Evolutionary conservation across 2,797 vertebrate genomes (phyloP), one percentile per base, ranked within the genome.

Genomic region (Ataeniobius toweri): DNA sequence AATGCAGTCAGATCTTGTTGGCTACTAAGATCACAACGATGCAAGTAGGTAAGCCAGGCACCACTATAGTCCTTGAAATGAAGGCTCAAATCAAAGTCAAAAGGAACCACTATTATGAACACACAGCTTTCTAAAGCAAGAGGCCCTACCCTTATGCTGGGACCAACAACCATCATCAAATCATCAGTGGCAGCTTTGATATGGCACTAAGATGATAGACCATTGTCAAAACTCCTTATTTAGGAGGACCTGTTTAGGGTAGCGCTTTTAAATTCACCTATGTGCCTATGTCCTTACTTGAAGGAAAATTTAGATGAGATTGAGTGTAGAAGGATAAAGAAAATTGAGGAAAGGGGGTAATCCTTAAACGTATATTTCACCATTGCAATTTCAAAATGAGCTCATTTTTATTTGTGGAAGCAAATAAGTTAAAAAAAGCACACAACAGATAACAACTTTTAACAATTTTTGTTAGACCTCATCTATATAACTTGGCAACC

Each of bases 111-210:
- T 89, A 86, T 90, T 88, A 87, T 84, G 55, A 79, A 85, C 78
- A 88, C 80, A 77, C 80, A 75, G 48, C 72, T 80, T 75, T 89
- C 71, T 89, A 82, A 91, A 90, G 85, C 55, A 73, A 86, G 90
- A 91, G 90, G 90, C 89, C 90, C 88, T 92, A 90, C 93, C 93
- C 90, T 87, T 67, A 94, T 94, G 83, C 81, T 71, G 71, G 75
- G 82, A 85, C 85, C 75, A 84, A 89, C 86, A 83, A 83, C 89
- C 91, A 89, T 88, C 90, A 86, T 90, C 86, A 79, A 70, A 88
- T 90, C 89, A 81, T 87, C 87, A 76, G 73, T 67, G 77, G 76
- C 6, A 55, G 77, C 92, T 94, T 94, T 94, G 90, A 93, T 92
- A 92, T 78, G 81, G 50, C 58, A 28, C 86, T 90, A 83, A 86